Percentiles rank a stretch among this genome's conserved stretches.
phyloP scores from a whole-genome alignment of 2,113 vertebrate species.

The Diadophis punctatus region DNA sequence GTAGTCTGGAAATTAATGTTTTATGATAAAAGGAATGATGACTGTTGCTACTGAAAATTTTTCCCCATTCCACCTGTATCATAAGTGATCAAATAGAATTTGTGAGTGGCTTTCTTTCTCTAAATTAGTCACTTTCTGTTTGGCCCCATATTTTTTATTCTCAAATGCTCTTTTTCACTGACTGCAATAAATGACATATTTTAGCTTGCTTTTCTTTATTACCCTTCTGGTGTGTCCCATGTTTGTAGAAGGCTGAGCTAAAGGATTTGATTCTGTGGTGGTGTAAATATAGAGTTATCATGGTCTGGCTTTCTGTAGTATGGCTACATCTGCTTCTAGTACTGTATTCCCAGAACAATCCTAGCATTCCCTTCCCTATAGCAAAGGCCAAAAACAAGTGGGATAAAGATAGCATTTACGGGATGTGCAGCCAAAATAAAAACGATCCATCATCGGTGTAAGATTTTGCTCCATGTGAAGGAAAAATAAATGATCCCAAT shows the following conservation, averaged over 20 bases:
- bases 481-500: neutral
- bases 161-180: neutral
- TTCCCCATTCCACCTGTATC: neutral
- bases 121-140: neutral
- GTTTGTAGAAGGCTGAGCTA: neutral
- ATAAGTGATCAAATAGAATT: neutral
- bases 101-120: neutral
- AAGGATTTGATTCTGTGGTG: neutral
- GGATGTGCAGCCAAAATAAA: neutral
- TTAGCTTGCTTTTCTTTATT: neutral
- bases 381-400: neutral
- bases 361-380: neutral
- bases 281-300: neutral
- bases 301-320: neutral
- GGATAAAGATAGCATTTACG: neutral
- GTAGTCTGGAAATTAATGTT: neutral
- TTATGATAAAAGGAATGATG: neutral
- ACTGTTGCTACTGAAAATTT: too few relatives aligned
- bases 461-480: neutral
- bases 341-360: neutral
- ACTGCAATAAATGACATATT: neutral
- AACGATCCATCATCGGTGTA: neutral
- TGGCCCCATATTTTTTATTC: neutral
- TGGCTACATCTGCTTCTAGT: neutral
- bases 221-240: neutral